A percentile compares a stretch with the other conserved stretches of the same genome.
Conservation (phyloP, 2,797 vertebrate species). For the Spheniscus humboldti region DNA sequence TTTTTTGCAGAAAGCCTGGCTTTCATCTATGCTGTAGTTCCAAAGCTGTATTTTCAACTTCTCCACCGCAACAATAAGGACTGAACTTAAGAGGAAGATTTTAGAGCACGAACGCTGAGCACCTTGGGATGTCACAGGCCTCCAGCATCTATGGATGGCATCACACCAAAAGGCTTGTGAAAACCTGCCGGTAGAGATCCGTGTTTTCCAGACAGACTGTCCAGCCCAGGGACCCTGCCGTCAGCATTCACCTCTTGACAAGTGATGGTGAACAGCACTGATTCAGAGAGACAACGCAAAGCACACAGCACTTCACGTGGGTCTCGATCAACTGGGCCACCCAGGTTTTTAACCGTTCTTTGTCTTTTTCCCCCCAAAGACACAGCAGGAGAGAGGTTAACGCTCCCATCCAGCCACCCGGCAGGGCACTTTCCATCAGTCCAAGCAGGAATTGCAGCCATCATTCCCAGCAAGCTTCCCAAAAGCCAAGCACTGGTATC, state of each 20-base stretch:
- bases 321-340: background rate
- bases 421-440: background rate
- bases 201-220: background rate
- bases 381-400: background rate
- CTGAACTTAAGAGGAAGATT: background rate
- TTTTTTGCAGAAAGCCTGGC: background rate
- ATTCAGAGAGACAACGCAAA: background rate
- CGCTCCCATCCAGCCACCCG: background rate
- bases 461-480: background rate
- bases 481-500: background rate
- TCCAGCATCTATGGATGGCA: background rate
- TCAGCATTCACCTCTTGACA: background rate
- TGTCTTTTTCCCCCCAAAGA: background rate
- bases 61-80: background rate
- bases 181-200: background rate
- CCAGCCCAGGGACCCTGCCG: fast-evolving
- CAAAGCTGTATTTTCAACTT: background rate
- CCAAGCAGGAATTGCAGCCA: background rate
- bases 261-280: background rate
- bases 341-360: background rate
- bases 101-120: background rate
- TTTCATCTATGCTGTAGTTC: background rate
- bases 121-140: background rate
- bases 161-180: background rate
- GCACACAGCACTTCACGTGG: background rate